Conservation (phyloP, 2,888 invertebrate species). For the Cremastinae sp. region DNA sequence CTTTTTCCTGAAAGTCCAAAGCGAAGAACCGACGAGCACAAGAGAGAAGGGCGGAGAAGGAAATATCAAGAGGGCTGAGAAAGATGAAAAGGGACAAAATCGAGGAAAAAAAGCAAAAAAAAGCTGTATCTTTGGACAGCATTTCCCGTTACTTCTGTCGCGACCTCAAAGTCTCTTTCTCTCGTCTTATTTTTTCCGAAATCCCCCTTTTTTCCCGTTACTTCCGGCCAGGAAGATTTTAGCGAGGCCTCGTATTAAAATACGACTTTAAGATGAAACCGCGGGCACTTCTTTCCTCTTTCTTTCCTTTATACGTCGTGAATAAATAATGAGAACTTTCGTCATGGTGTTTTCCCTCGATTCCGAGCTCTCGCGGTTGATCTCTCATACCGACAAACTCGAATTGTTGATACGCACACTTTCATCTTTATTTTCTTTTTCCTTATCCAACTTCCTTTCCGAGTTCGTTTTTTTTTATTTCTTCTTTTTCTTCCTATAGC, state of each 20-base stretch:
- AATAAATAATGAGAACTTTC: conserved; percentile 42
- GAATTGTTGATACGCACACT: conserved; percentile 46
- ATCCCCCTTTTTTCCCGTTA: not conserved
- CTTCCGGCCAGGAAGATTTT: conserved; percentile 20
- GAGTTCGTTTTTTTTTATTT: conserved; percentile 34
- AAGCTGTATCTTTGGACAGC: conserved; percentile 40
- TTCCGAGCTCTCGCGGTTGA: conserved; percentile 1
- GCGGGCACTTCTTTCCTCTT: conserved; percentile 29
- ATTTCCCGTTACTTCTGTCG: conserved; percentile 19
- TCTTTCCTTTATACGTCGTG: too few relatives aligned
- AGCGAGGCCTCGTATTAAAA: conserved; percentile 44
- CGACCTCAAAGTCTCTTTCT: conserved; percentile 31
- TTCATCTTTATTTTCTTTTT: conserved; percentile 12
- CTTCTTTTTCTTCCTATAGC: conserved; percentile 2
- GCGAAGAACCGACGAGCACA: conserved; percentile 26
- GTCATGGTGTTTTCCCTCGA: conserved; percentile 22
- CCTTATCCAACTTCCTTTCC: conserved; percentile 45
- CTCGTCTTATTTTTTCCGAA: conserved; percentile 18
- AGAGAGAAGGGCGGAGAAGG: conserved; percentile 10
- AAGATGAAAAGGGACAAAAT: conserved; percentile 9
- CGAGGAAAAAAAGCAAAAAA: conserved; percentile 26
- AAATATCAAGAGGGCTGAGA: conserved; percentile 5
- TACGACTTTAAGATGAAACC: conserved; percentile 35
- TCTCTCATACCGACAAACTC: conserved; percentile 22
- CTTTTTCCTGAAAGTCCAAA: conserved; percentile 41